phyloP scores from a whole-genome alignment of 2,797 vertebrate genomes.

The Catostomus latipinnis region DNA sequence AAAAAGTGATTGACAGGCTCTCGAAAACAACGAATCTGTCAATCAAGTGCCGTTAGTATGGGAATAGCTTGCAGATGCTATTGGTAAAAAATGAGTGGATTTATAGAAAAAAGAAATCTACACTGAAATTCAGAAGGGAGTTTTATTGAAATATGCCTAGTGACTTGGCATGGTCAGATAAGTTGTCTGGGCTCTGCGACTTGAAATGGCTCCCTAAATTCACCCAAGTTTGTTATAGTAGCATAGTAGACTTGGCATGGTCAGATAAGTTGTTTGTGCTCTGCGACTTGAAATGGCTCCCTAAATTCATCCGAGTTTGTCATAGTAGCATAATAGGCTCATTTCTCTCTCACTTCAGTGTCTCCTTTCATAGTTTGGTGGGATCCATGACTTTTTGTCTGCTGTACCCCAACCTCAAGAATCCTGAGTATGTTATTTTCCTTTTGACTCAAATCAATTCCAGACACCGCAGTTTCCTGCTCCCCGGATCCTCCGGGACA shows the following conservation, averaged over 20 bases:
- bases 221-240: slow-evolving; percentile 1
- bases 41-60: slow-evolving; percentile 34
- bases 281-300: not conserved
- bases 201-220: slow-evolving; percentile 1
- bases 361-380: slow-evolving; percentile 14
- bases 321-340: not conserved
- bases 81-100: not conserved
- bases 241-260: not conserved
- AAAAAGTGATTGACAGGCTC: slow-evolving; percentile 15
- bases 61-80: slow-evolving; percentile 21
- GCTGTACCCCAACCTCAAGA: slow-evolving; percentile 71
- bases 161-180: not conserved
- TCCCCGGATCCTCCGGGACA: slow-evolving; percentile 57
- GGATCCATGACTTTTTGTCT: slow-evolving; percentile 64
- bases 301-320: slow-evolving; percentile 11
- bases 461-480: slow-evolving; percentile 80
- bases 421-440: slow-evolving; percentile 82
- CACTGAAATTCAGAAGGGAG: slow-evolving; percentile 1
- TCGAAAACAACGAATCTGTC: slow-evolving; percentile 50
- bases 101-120: not conserved
- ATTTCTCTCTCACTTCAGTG: not conserved
- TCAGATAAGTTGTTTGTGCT: slow-evolving; percentile 2
- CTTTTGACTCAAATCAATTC: slow-evolving; percentile 81
- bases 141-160: slow-evolving; percentile 32
- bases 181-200: not conserved